phyloP scores from a whole-genome alignment of 2,113 vertebrate species.

The Edolisoma coerulescens region DNA sequence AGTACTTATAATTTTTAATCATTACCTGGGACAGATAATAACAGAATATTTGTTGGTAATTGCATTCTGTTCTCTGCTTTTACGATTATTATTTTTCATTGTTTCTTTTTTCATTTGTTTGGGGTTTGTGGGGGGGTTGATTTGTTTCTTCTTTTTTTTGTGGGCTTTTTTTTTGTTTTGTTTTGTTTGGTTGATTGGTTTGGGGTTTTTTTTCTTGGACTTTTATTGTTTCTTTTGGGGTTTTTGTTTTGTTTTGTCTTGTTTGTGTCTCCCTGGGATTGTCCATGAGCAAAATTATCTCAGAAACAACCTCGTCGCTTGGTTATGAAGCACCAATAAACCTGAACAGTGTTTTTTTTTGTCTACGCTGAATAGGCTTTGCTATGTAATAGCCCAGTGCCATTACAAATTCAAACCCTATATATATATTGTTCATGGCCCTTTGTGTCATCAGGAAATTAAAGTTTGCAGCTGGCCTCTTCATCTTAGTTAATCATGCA shows the following conservation, averaged over 20 bases:
- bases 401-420: slow-evolving; percentile 72
- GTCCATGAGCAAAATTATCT: neutral
- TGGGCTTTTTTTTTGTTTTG: neutral
- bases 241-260: neutral
- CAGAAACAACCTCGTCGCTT: neutral
- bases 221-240: neutral
- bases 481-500: slow-evolving; percentile 80
- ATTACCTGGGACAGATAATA: neutral
- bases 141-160: neutral
- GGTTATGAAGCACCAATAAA: slow-evolving; percentile 20
- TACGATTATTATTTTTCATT: neutral
- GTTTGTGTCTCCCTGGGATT: neutral
- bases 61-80: neutral
- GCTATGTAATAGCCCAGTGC: slow-evolving; percentile 48
- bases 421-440: slow-evolving; percentile 73
- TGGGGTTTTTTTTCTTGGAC: neutral
- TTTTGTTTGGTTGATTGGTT: neutral
- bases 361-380: slow-evolving; percentile 15
- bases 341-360: neutral
- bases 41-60: neutral
- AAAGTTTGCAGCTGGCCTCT: slow-evolving; percentile 82
- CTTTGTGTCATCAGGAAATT: slow-evolving; percentile 80
- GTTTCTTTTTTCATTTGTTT: neutral
- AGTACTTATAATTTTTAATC: neutral
- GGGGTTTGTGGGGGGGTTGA: rapidly evolving